These are phyloP conservation scores for Galeopterus variegatus DNA, from an alignment of 2,113 vertebrate species.

Conservation along the genomic window DNA sequence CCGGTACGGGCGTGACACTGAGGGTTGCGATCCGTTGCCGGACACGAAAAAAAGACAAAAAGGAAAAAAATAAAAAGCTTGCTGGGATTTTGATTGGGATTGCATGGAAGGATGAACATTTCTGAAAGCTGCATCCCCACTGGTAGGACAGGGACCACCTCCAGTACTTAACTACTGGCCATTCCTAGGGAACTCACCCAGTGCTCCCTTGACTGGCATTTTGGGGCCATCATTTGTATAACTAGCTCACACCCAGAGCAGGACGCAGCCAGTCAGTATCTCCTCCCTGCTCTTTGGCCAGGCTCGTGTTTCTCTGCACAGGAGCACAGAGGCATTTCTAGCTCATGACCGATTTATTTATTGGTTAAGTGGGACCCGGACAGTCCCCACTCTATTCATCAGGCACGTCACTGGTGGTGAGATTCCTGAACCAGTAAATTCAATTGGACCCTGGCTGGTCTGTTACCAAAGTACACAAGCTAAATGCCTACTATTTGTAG, in stretches of 20 bases:
- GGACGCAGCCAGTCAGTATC: too few species aligned
- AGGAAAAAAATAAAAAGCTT: too few species aligned
- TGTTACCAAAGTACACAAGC: neutral
- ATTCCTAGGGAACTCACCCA: too few species aligned
- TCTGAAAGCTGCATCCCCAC: neutral
- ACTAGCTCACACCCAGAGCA: neutral
- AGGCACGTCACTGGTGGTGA: neutral
- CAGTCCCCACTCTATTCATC: neutral
- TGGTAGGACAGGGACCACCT: neutral
- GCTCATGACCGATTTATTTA: neutral
- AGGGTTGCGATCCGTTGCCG: too few species aligned
- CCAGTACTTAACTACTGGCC: neutral
- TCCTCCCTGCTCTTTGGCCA: neutral
- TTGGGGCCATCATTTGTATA: neutral
- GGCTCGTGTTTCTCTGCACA: neutral
- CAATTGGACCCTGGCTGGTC: neutral
- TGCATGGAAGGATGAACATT: neutral
- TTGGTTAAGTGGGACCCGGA: neutral
- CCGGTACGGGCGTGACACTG: too few species aligned
- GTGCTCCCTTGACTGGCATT: neutral
- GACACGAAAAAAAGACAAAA: too few species aligned
- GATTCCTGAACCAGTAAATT: neutral
- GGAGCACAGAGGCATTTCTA: too few species aligned
- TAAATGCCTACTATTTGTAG: neutral
- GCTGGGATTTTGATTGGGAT: neutral